Conservation (phyloP, 2,113 vertebrate species). For the Turnix velox region DNA sequence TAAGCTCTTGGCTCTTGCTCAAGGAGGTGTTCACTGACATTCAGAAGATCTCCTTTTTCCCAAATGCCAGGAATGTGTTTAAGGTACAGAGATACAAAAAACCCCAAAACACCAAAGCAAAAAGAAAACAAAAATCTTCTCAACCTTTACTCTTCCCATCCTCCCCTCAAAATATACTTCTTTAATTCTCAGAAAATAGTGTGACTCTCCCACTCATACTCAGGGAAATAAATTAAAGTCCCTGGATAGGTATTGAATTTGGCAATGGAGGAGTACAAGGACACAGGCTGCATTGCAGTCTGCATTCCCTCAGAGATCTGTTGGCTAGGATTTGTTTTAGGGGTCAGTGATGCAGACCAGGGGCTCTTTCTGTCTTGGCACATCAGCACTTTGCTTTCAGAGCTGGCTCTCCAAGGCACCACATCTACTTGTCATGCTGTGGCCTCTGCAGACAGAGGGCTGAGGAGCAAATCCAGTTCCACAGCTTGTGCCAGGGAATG, state of each 20-base stretch:
- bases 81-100: neutral
- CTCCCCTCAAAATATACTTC: fast-evolving
- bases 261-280: neutral
- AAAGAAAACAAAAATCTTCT: neutral
- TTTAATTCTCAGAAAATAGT: neutral
- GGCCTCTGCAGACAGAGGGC: neutral
- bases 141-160: neutral
- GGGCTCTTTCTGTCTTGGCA: neutral
- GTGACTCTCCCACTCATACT: too few relatives aligned
- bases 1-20: neutral
- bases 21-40: neutral
- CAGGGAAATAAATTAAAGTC: neutral
- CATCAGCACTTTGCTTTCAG: neutral
- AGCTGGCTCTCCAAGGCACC: neutral
- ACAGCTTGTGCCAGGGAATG: neutral
- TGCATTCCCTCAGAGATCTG: neutral
- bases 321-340: neutral
- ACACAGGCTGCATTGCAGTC: neutral
- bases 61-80: neutral
- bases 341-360: neutral
- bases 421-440: neutral
- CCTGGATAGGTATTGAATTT: neutral
- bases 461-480: neutral
- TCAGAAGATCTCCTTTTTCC: neutral
- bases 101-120: neutral